A percentile compares a stretch with the other conserved stretches of the same genome.
These are phyloP conservation scores for Ceratosolen solmsi DNA, from an alignment of 1,140 invertebrate genomes.

Conservation along the genomic window DNA sequence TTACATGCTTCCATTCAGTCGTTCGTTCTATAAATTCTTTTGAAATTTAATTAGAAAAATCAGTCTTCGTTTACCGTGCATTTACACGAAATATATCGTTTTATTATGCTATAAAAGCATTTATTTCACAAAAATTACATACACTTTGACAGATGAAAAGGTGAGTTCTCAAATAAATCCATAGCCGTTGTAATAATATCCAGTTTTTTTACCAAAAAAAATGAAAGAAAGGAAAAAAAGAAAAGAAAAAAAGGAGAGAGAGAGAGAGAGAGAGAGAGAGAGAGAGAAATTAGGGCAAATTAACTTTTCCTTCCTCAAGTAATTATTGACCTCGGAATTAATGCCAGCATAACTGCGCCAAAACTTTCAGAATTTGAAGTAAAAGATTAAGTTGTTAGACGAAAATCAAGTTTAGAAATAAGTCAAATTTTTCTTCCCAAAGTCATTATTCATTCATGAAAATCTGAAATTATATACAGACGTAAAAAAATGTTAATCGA, in stretches of 20 bases:
- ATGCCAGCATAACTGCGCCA: neutral
- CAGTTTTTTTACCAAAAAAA: no score
- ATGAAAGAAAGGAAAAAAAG: no score
- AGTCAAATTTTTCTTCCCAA: neutral
- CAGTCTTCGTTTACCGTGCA: neutral
- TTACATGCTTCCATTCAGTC: neutral
- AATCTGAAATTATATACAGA: neutral
- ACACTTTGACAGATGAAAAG: neutral
- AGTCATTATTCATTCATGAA: neutral
- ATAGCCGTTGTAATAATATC: no score
- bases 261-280: neutral
- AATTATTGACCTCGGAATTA: conserved; percentile 5
- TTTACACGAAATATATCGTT: neutral
- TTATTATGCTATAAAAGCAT: neutral
- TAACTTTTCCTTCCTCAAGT: neutral
- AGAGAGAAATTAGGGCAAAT: neutral
- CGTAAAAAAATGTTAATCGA: conserved; percentile 2
- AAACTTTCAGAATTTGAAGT: neutral
- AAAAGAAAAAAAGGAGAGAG: no score
- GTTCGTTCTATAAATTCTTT: neutral
- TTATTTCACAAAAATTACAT: neutral
- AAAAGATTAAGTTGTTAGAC: neutral
- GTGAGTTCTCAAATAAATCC: neutral
- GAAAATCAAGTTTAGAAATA: neutral
- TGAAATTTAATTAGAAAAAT: neutral